These are phyloP conservation scores for Mystacides longicornis DNA, from an alignment of 2,888 invertebrate genomes.

Conservation along the genomic window DNA sequence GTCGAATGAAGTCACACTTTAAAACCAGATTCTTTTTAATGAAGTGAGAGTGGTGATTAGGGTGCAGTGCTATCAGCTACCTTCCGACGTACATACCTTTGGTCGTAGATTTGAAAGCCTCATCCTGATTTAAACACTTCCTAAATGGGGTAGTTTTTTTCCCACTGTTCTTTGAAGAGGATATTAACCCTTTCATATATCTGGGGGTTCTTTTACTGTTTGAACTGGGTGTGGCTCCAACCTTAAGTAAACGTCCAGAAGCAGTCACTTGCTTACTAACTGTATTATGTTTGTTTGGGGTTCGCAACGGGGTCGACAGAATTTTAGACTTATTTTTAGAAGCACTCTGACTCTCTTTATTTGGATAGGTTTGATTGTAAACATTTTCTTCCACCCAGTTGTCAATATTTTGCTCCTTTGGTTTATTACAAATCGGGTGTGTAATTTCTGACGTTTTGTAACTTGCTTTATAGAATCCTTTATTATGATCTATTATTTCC, in stretches of 20 bases:
- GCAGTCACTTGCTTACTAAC: background rate
- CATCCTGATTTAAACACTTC: constrained; percentile 9
- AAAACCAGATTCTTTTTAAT: too few relatives aligned
- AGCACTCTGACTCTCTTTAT: constrained; percentile 11
- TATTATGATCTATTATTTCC: constrained; percentile 26
- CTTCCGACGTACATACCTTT: too few relatives aligned
- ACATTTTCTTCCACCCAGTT: background rate
- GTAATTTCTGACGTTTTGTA: constrained; percentile 10
- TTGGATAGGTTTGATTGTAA: constrained; percentile 17
- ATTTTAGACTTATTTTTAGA: constrained; percentile 3
- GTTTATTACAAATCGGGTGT: constrained; percentile 5
- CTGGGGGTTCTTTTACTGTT: constrained; percentile 18
- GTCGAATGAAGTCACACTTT: too few relatives aligned
- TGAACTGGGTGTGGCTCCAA: constrained; percentile 9
- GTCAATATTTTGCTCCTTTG: background rate
- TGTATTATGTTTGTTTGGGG: constrained; percentile 12
- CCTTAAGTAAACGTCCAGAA: background rate
- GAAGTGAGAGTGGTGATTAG: too few relatives aligned
- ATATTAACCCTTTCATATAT: background rate
- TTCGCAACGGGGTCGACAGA: constrained; percentile 8
- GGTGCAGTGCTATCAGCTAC: too few relatives aligned
- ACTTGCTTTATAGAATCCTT: constrained; percentile 23
- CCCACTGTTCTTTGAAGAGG: constrained; percentile 10
- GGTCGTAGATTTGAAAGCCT: constrained; percentile 14
- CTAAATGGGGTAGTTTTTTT: constrained; percentile 16